Evolutionary conservation across 2,797 vertebrate genomes (phyloP).

Genomic region (Onychomys arenicola): DNA sequence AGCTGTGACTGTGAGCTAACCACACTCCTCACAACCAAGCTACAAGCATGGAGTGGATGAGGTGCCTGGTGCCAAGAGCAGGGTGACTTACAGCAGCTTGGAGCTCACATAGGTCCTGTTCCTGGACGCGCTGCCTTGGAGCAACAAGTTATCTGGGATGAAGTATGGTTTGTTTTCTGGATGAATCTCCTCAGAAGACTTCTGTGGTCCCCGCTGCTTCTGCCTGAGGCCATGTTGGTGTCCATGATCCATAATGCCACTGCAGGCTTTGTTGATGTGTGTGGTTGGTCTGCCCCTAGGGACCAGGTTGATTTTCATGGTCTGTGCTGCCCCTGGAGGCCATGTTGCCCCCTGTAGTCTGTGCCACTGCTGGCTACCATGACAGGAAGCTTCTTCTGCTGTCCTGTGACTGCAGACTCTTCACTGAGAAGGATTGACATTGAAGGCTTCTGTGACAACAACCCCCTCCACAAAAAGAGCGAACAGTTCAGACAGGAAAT

Average conservation of each 20-base stretch:
- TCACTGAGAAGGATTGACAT: neutral
- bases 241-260: no score
- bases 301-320: neutral
- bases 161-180: neutral
- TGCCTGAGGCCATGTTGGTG: neutral
- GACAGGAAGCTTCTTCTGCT: neutral
- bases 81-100: neutral
- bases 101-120: neutral
- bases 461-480: neutral
- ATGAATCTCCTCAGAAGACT: neutral
- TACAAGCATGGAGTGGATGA: neutral
- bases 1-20: neutral
- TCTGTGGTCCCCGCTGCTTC: neutral
- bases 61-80: neutral
- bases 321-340: neutral
- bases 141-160: neutral
- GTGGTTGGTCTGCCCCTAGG: neutral
- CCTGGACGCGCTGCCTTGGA: neutral
- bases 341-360: no score
- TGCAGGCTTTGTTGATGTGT: no score
- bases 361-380: neutral
- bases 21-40: neutral
- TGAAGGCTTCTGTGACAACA: neutral
- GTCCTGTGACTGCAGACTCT: neutral
- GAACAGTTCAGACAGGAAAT: neutral